Percentiles rank a stretch among this genome's conserved stretches.
phyloP scores from a whole-genome alignment of 2,888 invertebrate species.

The Eucera pruinosa region DNA sequence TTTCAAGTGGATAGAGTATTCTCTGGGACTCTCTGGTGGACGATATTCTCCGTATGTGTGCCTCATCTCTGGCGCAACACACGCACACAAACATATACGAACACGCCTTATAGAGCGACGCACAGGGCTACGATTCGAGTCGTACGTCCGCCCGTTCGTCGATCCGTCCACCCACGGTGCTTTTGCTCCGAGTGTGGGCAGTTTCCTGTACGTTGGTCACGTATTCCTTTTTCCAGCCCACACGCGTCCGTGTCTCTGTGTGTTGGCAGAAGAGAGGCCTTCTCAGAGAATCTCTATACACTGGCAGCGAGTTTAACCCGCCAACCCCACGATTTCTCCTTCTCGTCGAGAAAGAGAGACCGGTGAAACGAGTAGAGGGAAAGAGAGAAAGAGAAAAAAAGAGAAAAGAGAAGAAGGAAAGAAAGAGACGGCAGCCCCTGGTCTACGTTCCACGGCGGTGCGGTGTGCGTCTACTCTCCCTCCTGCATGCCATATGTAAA shows the following conservation, averaged over 20 bases:
- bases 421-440: background rate
- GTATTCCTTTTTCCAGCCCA: conserved; percentile 73
- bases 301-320: conserved; percentile 43
- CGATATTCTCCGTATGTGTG: conserved; percentile 41
- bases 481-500: conserved; percentile 58
- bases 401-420: background rate
- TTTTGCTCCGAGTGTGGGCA: conserved; percentile 74
- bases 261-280: conserved; percentile 61
- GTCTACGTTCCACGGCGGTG: background rate
- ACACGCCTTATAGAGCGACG: conserved; percentile 32
- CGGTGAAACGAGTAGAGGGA: conserved; percentile 19
- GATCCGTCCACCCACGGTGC: conserved; percentile 71
- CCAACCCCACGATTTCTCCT: conserved; percentile 38
- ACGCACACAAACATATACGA: too few species aligned
- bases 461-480: conserved; percentile 40
- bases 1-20: conserved; percentile 6
- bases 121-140: conserved; percentile 58
- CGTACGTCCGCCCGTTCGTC: conserved; percentile 64
- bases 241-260: conserved; percentile 61
- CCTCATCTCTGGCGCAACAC: conserved; percentile 40
- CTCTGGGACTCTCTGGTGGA: conserved; percentile 18
- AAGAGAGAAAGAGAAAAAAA: background rate
- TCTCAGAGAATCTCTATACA: conserved; percentile 55
- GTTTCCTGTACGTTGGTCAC: conserved; percentile 78
- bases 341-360: conserved; percentile 9